phyloP scores from a whole-genome alignment of 2,888 invertebrate genomes.

The Tetrapedia diversipes region DNA sequence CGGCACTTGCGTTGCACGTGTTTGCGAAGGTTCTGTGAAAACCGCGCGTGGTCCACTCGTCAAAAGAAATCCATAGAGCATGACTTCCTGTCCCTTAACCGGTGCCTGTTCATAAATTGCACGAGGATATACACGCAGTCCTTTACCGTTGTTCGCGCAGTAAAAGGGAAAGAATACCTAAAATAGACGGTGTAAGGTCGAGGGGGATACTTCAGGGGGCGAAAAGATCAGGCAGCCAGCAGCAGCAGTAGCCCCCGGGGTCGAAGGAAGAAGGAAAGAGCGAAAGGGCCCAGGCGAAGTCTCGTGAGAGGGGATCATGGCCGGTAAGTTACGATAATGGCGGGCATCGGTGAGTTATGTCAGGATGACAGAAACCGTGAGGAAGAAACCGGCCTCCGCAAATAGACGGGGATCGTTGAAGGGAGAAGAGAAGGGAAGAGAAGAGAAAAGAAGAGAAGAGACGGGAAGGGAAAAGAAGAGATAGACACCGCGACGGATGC shows the following conservation, averaged over 20 bases:
- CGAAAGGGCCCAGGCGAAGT: neutral
- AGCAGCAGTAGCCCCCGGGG: neutral
- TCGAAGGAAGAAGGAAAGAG: constrained; percentile 28
- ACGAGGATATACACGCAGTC: neutral
- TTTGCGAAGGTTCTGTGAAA: too few species aligned
- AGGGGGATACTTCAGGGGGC: neutral
- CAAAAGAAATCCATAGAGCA: neutral
- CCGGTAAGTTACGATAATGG: constrained; percentile 64
- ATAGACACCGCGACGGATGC: neutral
- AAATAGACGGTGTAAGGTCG: constrained; percentile 31
- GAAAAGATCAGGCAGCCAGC: constrained; percentile 21
- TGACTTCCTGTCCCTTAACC: neutral
- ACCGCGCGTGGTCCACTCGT: too few species aligned
- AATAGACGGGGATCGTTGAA: constrained; percentile 56
- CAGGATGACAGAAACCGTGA: constrained; percentile 54
- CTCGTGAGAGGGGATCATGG: constrained; percentile 36
- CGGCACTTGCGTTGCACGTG: neutral
- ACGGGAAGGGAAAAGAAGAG: too few species aligned
- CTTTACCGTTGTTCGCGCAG: constrained; percentile 3
- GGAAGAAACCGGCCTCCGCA: constrained; percentile 59
- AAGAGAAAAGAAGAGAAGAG: too few species aligned
- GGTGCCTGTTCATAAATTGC: constrained; percentile 9
- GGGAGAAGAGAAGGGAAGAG: constrained; percentile 13
- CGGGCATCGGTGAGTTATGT: constrained; percentile 61
- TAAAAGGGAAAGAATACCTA: constrained; percentile 1